Base-by-base conservation (phyloP, 2,888 invertebrate species). In the Agrotis puta region DNA sequence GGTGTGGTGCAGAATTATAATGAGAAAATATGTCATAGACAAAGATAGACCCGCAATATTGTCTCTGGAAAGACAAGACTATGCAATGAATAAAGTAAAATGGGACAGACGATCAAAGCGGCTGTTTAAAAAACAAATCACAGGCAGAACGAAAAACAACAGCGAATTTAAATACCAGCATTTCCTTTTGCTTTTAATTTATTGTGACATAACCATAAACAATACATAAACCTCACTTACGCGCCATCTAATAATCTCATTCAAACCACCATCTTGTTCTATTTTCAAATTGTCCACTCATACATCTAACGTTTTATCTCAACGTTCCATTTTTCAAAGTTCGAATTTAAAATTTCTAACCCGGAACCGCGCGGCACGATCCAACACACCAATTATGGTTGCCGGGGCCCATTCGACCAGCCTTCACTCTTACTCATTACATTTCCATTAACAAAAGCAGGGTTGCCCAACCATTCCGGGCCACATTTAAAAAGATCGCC, bases 401-500 rank as follows among this genome's bases (percentile, higher is more conserved):
- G 81, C 75, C 59, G 56, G 77, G 83, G 81, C 81, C 82, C 81
- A 79, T 84, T 76, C 74, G 83, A 85, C 82, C 82, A 81, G 76
- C 81, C 84, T 83, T 85, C 83, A 83, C 85, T 85, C 85, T 87
- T 85, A 84, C 90, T 93, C 93, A 92, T 94, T 94, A 94, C 91
- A 85, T 88, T 88, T 89, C 91, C 92, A 94, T 94, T 94, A 94
- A 93, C 92, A 92, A 91, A 91, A 88, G 88, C 90, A 85, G 89
- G 87, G 89, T 93, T 93, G 86, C 91, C 84, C 88, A 92, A 93
- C 89, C 70, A 74, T 84, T 83, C 69, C 80, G 81, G 83, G 79
- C 75, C 87, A 83, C 90, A 85, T 91, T 92, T 89, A 89, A 90
- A 91, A 88, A 92, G 90, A 92, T 88, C 83, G 87, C 84, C 89